A percentile compares a stretch with the other conserved stretches of the same genome.
Evolutionary conservation across 2,113 vertebrate species (phyloP).

Genomic region (Centropristis striata): DNA sequence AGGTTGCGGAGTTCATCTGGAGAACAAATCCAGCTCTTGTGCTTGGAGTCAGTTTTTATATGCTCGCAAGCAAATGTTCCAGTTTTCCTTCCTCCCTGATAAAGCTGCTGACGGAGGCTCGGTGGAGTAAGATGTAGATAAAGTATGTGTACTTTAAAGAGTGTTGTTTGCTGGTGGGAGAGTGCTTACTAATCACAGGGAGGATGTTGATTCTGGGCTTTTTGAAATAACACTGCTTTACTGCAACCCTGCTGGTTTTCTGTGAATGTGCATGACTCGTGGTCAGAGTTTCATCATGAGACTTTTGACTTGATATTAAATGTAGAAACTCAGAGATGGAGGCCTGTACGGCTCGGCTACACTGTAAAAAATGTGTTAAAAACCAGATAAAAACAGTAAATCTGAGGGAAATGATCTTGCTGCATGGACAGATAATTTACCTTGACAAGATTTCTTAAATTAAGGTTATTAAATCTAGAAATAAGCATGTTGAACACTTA

Average conservation of each 20-base stretch:
- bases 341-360: constrained; percentile 3
- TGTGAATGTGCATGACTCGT: background rate
- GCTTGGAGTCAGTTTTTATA: constrained; percentile 45
- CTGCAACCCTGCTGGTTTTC: constrained; percentile 1
- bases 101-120: constrained; percentile 65
- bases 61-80: constrained; percentile 32
- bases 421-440: no score
- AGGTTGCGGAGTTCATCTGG: constrained; percentile 66
- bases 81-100: constrained; percentile 59
- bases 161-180: constrained; percentile 38
- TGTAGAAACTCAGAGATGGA: background rate
- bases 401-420: no score
- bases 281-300: background rate
- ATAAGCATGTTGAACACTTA: no score
- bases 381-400: no score
- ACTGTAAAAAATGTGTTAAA: no score
- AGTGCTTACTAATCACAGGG: constrained; percentile 52
- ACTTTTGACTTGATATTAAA: background rate
- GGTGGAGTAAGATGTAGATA: constrained; percentile 55
- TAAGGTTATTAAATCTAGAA: no score
- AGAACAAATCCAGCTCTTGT: constrained; percentile 64
- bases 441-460: no score
- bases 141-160: constrained; percentile 46
- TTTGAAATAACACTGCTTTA: constrained; percentile 29
- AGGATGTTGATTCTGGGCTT: constrained; percentile 37